A percentile compares a stretch with the other conserved stretches of the same genome.
phyloP scores from a whole-genome alignment of 2,113 vertebrate species.

The Gorsachius goisagi region DNA sequence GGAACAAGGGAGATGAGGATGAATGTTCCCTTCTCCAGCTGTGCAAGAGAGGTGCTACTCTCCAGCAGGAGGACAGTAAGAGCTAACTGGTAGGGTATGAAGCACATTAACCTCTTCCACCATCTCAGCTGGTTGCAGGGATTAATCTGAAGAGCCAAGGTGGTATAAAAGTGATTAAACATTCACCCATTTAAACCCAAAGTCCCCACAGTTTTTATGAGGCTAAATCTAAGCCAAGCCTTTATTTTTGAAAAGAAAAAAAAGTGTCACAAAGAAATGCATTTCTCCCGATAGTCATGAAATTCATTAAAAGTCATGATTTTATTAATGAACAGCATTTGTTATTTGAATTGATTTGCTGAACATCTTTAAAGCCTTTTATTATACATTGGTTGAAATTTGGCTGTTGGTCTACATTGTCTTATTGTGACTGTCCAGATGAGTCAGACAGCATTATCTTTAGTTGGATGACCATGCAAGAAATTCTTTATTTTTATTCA shows the following conservation, averaged over 20 bases:
- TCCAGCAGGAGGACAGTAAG: neutral
- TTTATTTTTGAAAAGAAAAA: neutral
- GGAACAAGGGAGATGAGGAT: neutral
- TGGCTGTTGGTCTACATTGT: neutral
- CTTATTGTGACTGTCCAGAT: neutral
- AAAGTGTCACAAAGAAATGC: neutral
- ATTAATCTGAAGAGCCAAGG: neutral
- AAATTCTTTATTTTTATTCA: neutral
- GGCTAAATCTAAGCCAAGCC: neutral
- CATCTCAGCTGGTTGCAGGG: neutral
- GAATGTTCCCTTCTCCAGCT: neutral
- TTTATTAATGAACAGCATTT: neutral
- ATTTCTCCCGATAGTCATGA: neutral
- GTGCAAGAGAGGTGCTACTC: neutral
- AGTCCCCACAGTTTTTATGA: neutral
- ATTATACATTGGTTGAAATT: neutral
- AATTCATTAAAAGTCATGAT: neutral
- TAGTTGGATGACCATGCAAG: neutral
- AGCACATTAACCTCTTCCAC: neutral
- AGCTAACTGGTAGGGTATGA: neutral
- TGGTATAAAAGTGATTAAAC: neutral
- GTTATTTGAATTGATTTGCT: neutral
- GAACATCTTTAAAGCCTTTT: neutral
- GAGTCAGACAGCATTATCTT: neutral
- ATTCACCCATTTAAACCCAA: neutral